Percentiles rank a stretch among this genome's conserved stretches.
These are phyloP conservation scores for Halichondria panicea DNA, from an alignment of 37 sponge, comb jelly and placozoan species.

Conservation along the genomic window DNA sequence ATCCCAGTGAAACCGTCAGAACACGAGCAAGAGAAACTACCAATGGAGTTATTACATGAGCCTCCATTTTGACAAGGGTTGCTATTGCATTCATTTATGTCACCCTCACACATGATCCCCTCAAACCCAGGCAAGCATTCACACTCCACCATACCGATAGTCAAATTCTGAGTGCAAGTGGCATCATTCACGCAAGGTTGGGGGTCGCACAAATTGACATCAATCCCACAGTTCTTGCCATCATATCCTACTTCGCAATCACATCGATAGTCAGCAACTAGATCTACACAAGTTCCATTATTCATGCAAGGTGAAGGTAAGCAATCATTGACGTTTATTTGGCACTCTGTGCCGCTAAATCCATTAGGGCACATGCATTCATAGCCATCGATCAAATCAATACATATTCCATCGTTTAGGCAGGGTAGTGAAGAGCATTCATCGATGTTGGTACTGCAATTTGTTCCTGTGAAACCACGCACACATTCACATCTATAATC, in stretches of 20 bases:
- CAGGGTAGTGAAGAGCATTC: conserved; percentile 42
- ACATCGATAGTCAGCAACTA: conserved; percentile 43
- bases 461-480: conserved; percentile 34
- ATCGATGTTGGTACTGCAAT: conserved; percentile 35
- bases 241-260: conserved; percentile 40
- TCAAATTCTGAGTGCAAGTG: conserved; percentile 40
- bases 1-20: conserved; percentile 39
- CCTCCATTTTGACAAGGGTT: conserved; percentile 42
- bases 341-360: conserved; percentile 44
- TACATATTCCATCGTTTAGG: conserved; percentile 50
- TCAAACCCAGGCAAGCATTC: conserved; percentile 41
- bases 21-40: conserved; percentile 42
- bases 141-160: conserved; percentile 2
- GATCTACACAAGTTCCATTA: conserved; percentile 57
- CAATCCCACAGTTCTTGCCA: conserved; percentile 49
- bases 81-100: conserved; percentile 30
- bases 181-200: conserved; percentile 59
- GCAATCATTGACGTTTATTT: conserved; percentile 27
- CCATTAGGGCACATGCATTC: conserved; percentile 58
- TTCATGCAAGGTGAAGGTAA: conserved; percentile 32
- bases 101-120: conserved; percentile 37
- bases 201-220: conserved; percentile 33
- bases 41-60: conserved; percentile 17
- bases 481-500: conserved; percentile 52
- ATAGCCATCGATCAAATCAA: conserved; percentile 37